A percentile compares a stretch with the other conserved stretches of the same genome.
Conservation (phyloP, 2,888 invertebrate species). For the Theristus sp. region DNA sequence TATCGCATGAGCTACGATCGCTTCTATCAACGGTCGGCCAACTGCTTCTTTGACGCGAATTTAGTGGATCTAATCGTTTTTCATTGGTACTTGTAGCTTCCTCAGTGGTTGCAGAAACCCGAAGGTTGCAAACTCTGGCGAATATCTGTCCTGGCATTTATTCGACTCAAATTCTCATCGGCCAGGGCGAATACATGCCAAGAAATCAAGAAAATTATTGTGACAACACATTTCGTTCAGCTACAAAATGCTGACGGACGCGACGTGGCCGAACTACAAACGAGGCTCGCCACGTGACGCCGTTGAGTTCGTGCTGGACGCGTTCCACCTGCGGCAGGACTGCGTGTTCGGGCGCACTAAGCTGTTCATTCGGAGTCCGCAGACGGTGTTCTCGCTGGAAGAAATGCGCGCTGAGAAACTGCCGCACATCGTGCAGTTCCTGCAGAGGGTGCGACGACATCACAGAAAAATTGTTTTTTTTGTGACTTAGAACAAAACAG, state of each 20-base stretch:
- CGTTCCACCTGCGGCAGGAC: slow-evolving; percentile 55
- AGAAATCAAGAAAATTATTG: too few relatives aligned
- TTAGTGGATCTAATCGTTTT: too few relatives aligned
- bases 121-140: too few relatives aligned
- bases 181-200: too few relatives aligned
- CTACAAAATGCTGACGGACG: slow-evolving; percentile 86
- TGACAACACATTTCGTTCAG: too few relatives aligned
- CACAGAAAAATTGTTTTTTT: too few relatives aligned
- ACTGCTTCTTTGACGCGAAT: too few relatives aligned
- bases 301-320: slow-evolving; percentile 60
- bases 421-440: slow-evolving; percentile 68
- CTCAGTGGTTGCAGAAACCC: too few relatives aligned
- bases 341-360: slow-evolving; percentile 88
- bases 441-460: slow-evolving; percentile 85
- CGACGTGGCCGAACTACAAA: slow-evolving; percentile 90
- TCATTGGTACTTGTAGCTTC: too few relatives aligned
- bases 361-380: slow-evolving; percentile 78
- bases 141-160: too few relatives aligned
- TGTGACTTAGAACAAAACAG: background rate
- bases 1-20: slow-evolving; percentile 77
- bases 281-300: slow-evolving; percentile 59
- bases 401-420: slow-evolving; percentile 63
- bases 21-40: slow-evolving; percentile 56
- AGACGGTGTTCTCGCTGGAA: slow-evolving; percentile 72
- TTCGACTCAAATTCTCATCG: too few relatives aligned